Conservation (phyloP, 1,140 invertebrate genomes). For the Littorina saxatilis region DNA sequence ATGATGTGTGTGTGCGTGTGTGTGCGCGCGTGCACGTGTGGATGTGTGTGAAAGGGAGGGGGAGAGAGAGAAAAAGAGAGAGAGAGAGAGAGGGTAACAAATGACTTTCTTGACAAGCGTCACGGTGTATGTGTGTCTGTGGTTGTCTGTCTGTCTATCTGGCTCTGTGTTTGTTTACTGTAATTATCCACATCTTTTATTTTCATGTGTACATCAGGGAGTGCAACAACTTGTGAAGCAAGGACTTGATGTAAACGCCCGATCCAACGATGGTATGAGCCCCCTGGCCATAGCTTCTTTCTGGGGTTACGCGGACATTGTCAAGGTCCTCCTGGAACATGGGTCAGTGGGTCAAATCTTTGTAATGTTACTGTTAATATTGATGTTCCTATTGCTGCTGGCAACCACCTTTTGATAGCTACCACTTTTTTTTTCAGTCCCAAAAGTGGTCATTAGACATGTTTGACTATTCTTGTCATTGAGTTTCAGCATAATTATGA, state of each 20-base stretch:
- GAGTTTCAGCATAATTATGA: too few species aligned
- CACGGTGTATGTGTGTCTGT: neutral
- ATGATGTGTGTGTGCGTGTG: slow-evolving; percentile 10
- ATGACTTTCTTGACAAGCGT: too few species aligned
- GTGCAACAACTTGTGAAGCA: slow-evolving; percentile 50
- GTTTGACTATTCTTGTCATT: too few species aligned
- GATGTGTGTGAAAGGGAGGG: too few species aligned
- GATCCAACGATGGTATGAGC: slow-evolving; percentile 68
- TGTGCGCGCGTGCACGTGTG: neutral
- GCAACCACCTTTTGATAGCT: neutral
- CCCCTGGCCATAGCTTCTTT: slow-evolving; percentile 70
- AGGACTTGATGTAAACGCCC: slow-evolving; percentile 58
- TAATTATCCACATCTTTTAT: neutral
- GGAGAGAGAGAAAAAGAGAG: too few species aligned
- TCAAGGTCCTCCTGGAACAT: slow-evolving; percentile 59
- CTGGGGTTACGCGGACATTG: slow-evolving; percentile 73
- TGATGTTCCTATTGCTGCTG: neutral
- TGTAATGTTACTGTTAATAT: neutral
- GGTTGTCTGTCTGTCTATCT: neutral
- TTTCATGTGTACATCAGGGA: too few species aligned
- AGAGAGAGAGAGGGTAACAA: too few species aligned
- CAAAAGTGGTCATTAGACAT: neutral
- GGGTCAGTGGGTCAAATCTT: slow-evolving; percentile 49
- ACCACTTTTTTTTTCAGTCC: neutral
- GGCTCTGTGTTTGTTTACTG: neutral